phyloP scores from a whole-genome alignment of 2,797 vertebrate genomes.

The Gobio occitaniae region DNA sequence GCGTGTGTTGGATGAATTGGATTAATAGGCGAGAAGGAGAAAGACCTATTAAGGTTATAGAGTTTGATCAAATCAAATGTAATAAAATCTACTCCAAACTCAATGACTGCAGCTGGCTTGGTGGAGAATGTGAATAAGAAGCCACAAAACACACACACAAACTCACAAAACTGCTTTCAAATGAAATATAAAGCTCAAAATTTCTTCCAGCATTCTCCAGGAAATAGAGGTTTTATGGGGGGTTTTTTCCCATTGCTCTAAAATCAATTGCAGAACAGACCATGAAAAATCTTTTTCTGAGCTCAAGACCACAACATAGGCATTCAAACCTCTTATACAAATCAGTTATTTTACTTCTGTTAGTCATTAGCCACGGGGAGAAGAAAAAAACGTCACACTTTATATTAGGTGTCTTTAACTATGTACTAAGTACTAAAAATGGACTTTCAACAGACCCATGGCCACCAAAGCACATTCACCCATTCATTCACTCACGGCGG shows the following conservation, averaged over 20 bases:
- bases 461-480: too few species aligned
- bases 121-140: constrained; percentile 15
- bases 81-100: constrained; percentile 48
- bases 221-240: constrained; percentile 38
- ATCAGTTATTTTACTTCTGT: background rate
- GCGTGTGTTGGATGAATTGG: constrained; percentile 36
- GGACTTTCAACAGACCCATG: too few species aligned
- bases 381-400: too few species aligned
- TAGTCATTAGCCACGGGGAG: too few species aligned
- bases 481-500: too few species aligned
- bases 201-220: constrained; percentile 40
- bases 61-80: constrained; percentile 51
- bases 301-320: constrained; percentile 1
- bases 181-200: constrained; percentile 44
- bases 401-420: too few species aligned
- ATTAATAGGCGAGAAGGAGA: constrained; percentile 47
- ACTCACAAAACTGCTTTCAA: constrained; percentile 48
- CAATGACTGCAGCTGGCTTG: constrained; percentile 22
- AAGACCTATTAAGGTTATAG: constrained; percentile 44
- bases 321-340: background rate
- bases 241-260: constrained; percentile 42
- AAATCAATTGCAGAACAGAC: background rate
- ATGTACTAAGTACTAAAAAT: too few species aligned
- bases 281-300: constrained; percentile 10
- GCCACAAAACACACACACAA: constrained; percentile 19